Evolutionary conservation across 2,888 invertebrate species (phyloP), one percentile per base, ranked within the genome.

Genomic region (Thysanoteuthis rhombus): DNA sequence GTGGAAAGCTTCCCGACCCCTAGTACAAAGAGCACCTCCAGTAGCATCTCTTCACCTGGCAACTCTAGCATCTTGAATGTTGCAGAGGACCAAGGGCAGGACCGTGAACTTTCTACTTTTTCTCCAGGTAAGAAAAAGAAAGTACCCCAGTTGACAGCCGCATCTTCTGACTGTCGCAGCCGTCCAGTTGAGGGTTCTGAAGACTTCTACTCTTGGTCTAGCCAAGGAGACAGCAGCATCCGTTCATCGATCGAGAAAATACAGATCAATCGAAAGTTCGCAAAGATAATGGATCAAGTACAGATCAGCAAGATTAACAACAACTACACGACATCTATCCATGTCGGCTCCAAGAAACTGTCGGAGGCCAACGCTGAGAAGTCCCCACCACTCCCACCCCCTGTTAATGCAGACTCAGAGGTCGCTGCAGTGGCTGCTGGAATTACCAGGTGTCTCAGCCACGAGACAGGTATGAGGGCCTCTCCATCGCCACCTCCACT

Each of bases 191-290:
- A 92, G n/a, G 92, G 92, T 40, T 92, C 92, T 45, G 92, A 92
- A 92, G 92, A 92, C 92, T 92, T 92, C 92, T 92, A 92, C 22
- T 92, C 92, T 45, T 92, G 92, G 42, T 92, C 92, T 36, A 92
- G 92, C 32, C 40, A 92, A 36, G 92, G 92, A 92, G 92, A 92
- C 36, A 45, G 40, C 19, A 92, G 92, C 45, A 45, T 40, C 4
- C 92, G 92, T 42, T 92, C 92, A 40, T 92, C 92, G n/a, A 92
- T 92, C 22, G 92, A 92, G 42, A 93, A 93, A 38, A 58, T 93
- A n/a, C 93, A 58, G 39, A 58, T 58, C 5, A 93, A 47, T 10
- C 42, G 47, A 38, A 93, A 93, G 58, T 93, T 58, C n/a, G 25
- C 93, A 19, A 39, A 47, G 36, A 93, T 58, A 58, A 93, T 93